Evolutionary conservation across 2,113 vertebrate species (phyloP), one percentile per base, ranked within the genome.

Genomic region (Steatornis caripensis): DNA sequence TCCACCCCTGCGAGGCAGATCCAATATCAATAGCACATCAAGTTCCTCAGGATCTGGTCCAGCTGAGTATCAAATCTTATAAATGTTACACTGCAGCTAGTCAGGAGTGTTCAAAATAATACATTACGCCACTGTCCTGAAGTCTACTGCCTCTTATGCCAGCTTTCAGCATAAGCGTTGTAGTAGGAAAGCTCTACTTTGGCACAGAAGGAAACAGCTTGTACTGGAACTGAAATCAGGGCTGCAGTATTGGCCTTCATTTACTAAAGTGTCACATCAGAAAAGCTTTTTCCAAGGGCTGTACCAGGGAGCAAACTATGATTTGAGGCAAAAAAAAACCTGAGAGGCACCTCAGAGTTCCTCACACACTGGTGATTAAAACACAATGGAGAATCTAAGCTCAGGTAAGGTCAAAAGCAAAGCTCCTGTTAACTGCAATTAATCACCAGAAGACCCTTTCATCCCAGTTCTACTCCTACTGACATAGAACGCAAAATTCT

Each of bases 361-460:
- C 23, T 64, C 39, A 41, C 22, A 22, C 8, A 14, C 61, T 43
- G 29, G 12, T 89, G 41, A 93, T 94, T 92, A 92, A 89, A 95
- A 82, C 15, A 41, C 32, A 51, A 62, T 2, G 0, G 37, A 30
- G 8, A 79, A 82, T 15, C 30, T 36, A 76, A 89, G 81, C 86
- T 84, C 61, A 89, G 69, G 34, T 89, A 75, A 87, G 84, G 90
- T 85, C 41, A 76, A 85, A 93, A 76, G 78, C 54, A 95, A 94
- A 93, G n/a, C 9, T 89, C 30, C n/a, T 89, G 78, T 65, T 92
- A 93, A 79, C 86, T 69, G 61, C 65, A 89, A 53, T 90, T 96
- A 93, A 94, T 81, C 77, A 95, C 69, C 29, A 89, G 46, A 84
- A 87, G 84, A 84, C 24, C 30, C 48, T 89, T 95, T 89, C 69